Conservation (phyloP, 2,888 invertebrate species). For the Strigamia crassipes region DNA sequence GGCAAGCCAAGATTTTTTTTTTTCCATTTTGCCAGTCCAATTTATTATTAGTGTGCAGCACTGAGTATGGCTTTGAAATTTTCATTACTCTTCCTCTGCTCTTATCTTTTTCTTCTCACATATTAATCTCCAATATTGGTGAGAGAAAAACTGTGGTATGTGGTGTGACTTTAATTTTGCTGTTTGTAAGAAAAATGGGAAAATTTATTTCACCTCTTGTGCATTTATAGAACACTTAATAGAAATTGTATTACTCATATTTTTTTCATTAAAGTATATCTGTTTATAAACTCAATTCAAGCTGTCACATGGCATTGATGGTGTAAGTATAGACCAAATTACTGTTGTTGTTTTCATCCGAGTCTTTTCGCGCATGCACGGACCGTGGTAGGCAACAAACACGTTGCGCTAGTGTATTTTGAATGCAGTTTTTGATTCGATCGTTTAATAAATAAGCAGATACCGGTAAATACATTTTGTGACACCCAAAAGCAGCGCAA, state of each 20-base stretch:
- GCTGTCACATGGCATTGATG: no score
- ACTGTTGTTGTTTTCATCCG: no score
- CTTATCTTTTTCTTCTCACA: not conserved
- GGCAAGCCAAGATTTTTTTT: not conserved
- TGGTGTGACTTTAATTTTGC: slow-evolving; percentile 9
- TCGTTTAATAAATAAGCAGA: no score
- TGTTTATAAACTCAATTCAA: no score
- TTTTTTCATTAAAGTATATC: no score
- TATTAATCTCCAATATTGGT: slow-evolving; percentile 30
- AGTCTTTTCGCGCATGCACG: no score
- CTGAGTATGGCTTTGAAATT: slow-evolving; percentile 26
- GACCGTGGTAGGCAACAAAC: no score
- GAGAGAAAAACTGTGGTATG: slow-evolving; percentile 20
- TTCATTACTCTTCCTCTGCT: slow-evolving; percentile 30
- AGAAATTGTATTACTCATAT: not conserved
- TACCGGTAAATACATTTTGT: no score
- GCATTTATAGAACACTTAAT: not conserved
- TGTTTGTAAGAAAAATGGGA: not conserved
- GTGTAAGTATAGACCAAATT: no score
- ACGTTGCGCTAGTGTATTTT: no score
- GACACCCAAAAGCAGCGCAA: no score
- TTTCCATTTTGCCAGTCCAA: not conserved
- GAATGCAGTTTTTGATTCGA: no score
- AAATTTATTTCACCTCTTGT: not conserved
- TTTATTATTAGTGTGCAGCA: slow-evolving; percentile 21